A percentile compares a stretch with the other conserved stretches of the same genome.
Conservation (phyloP, 1,140 invertebrate genomes). For the Tetranychus cinnabarinus region DNA sequence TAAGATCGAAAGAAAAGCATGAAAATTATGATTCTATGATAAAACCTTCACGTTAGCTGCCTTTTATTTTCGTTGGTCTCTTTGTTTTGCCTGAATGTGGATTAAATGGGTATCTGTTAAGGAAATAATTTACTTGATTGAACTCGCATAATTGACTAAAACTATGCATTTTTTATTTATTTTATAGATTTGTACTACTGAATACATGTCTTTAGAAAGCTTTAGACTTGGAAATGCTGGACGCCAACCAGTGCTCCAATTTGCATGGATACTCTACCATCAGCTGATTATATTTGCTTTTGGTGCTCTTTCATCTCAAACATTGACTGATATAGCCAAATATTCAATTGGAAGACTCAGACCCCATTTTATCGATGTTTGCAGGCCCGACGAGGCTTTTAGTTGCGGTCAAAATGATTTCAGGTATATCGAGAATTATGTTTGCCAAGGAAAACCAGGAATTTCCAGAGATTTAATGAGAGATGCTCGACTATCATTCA, state of each 20-base stretch:
- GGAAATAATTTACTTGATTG: no score
- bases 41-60: no score
- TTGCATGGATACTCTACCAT: constrained; percentile 6
- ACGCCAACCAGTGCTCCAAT: neutral
- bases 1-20: no score
- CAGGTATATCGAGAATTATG: constrained; percentile 22
- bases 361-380: constrained; percentile 59
- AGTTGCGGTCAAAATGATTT: constrained; percentile 6
- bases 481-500: constrained; percentile 26
- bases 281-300: constrained; percentile 50
- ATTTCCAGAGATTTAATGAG: constrained; percentile 12
- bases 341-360: constrained; percentile 68
- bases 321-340: constrained; percentile 69
- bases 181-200: neutral
- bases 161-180: neutral
- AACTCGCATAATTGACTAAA: neutral
- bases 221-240: neutral
- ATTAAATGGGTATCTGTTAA: no score
- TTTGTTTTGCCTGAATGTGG: no score
- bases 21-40: no score
- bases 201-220: neutral
- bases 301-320: constrained; percentile 51
- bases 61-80: no score
- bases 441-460: constrained; percentile 16
- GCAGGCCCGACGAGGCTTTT: constrained; percentile 21